phyloP scores from a whole-genome alignment of 2,888 invertebrate genomes.

The Didymodactylos carnosus region DNA sequence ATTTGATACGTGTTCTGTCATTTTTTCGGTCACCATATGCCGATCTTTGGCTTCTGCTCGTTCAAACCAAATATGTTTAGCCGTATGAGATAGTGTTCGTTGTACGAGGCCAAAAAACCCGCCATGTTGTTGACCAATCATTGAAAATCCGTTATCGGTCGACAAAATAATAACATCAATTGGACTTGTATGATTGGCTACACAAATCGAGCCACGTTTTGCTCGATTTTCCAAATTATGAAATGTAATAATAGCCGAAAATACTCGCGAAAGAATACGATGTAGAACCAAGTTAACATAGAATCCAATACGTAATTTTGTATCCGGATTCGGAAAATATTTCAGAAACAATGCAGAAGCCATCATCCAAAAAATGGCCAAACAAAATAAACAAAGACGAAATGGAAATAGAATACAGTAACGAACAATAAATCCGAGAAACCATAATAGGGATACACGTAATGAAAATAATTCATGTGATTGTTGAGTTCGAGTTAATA shows the following conservation, averaged over 20 bases:
- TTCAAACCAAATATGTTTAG: constrained; percentile 96
- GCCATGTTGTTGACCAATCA: constrained; percentile 65
- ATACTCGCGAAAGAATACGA: constrained; percentile 53
- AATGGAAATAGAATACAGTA: constrained; percentile 53
- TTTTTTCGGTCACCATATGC: constrained; percentile 58
- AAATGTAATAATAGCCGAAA: constrained; percentile 45
- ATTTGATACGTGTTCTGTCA: constrained; percentile 42
- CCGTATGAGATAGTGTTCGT: constrained; percentile 70
- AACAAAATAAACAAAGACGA: constrained; percentile 20
- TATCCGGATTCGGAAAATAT: constrained; percentile 15
- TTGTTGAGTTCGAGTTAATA: constrained; percentile 13
- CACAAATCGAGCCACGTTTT: constrained; percentile 60
- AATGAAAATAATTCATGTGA: constrained; percentile 24
- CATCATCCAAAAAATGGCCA: constrained; percentile 25
- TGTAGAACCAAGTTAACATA: constrained; percentile 52
- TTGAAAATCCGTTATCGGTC: constrained; percentile 62
- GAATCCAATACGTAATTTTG: constrained; percentile 31
- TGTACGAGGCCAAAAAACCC: constrained; percentile 83
- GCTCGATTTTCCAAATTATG: constrained; percentile 53
- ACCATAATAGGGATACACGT: constrained; percentile 72
- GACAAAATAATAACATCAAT: constrained; percentile 70
- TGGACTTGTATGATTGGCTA: constrained; percentile 86
- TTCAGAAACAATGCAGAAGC: constrained; percentile 30
- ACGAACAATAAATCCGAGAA: constrained; percentile 71
- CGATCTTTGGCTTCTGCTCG: constrained; percentile 81